phyloP scores from a whole-genome alignment of 2,797 vertebrate species.

The Hybognathus amarus region DNA sequence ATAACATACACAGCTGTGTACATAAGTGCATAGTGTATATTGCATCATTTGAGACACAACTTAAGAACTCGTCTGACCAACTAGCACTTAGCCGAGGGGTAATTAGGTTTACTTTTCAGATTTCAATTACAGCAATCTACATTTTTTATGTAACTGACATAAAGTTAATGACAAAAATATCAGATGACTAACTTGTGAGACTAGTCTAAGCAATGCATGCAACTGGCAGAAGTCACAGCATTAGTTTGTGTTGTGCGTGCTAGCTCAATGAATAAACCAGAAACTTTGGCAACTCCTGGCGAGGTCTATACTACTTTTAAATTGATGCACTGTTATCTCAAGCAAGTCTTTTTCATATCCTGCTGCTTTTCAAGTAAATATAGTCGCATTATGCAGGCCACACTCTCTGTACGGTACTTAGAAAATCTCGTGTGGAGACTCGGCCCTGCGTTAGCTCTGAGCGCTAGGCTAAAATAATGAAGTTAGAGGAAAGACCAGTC shows the following conservation, averaged over 20 bases:
- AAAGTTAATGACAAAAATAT: too few relatives aligned
- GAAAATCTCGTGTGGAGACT: conserved; percentile 37
- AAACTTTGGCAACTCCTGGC: background rate
- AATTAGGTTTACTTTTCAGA: background rate
- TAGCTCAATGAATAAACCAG: conserved; percentile 23
- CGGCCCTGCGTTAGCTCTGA: conserved; percentile 50
- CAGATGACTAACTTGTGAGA: background rate
- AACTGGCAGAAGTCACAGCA: background rate
- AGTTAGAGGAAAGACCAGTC: conserved; percentile 66
- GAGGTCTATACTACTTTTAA: conserved; percentile 23
- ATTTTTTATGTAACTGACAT: background rate
- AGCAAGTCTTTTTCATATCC: conserved; percentile 15
- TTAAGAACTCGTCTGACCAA: too few relatives aligned
- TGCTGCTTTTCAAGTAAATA: conserved; percentile 17
- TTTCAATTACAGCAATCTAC: background rate
- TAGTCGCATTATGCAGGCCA: conserved; percentile 34
- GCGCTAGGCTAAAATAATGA: conserved; percentile 67
- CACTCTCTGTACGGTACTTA: conserved; percentile 25
- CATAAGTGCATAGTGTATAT: too few relatives aligned
- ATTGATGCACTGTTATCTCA: conserved; percentile 33
- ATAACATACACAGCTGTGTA: too few relatives aligned
- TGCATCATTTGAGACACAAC: too few relatives aligned
- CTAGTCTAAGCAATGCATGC: conserved; percentile 6
- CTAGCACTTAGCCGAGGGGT: too few relatives aligned
- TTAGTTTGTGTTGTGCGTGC: conserved; percentile 42